Evolutionary conservation across 2,113 vertebrate genomes (phyloP).

Genomic region (Lagopus leucura): DNA sequence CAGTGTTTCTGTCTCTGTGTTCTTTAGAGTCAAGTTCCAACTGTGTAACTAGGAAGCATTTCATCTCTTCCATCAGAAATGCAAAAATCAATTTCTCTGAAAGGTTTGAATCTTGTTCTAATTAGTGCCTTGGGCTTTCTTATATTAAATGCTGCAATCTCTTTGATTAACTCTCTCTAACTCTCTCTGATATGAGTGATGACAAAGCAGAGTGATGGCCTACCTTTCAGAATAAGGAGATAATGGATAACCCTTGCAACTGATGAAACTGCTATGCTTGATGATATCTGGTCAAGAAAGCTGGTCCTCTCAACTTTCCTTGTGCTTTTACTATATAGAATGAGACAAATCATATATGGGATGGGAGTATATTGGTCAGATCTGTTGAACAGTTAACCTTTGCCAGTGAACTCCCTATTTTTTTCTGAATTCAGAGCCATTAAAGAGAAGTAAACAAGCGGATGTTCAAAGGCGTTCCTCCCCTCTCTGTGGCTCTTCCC

Average conservation of each 20-base stretch:
- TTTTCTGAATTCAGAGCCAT: not conserved
- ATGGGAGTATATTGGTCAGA: not conserved
- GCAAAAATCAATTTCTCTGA: not conserved
- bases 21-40: not conserved
- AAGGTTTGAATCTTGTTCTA: not conserved
- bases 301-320: not conserved
- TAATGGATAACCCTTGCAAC: not conserved
- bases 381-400: not conserved
- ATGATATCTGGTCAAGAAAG: not conserved
- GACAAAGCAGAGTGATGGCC: not conserved
- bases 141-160: not conserved
- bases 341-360: not conserved
- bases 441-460: constrained; percentile 6
- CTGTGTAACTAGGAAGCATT: not conserved
- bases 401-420: not conserved
- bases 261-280: not conserved
- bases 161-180: not conserved
- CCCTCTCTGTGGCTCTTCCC: constrained; percentile 1
- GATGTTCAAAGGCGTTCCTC: constrained; percentile 58
- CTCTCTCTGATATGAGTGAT: not conserved
- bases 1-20: not conserved
- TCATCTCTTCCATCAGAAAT: not conserved
- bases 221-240: not conserved
- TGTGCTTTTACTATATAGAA: not conserved
- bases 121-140: not conserved